Evolutionary conservation across 2,888 invertebrate species (phyloP), one percentile per base, ranked within the genome.

Genomic region (Psococerastis gibbosa): DNA sequence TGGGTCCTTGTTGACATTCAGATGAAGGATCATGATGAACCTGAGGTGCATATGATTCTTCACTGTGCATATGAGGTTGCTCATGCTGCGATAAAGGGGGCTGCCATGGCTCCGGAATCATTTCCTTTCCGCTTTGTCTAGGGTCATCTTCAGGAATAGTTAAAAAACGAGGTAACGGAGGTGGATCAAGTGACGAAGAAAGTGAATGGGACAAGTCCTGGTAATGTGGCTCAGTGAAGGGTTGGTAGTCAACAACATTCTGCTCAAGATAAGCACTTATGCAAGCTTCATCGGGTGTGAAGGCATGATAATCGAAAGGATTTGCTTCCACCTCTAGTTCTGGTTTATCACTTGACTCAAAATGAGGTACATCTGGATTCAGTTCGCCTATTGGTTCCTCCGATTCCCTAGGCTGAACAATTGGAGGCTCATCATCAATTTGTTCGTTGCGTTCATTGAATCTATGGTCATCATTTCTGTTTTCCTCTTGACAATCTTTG

Each of bases 81-180:
- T 38, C 38, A 13, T 38, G 27, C 11, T 27, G 27, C 27, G 8
- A 27, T 6, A 11, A 27, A 9, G 27, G 27, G 8, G 6, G 27
- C 8, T 27, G 11, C 6, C 11, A 11, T 6, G 6, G 6, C 27
- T 27, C 27, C 6, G 35, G 35, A 9, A 15, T 8, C 9, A 15
- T 8, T 15, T 16, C 18, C 13, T 15, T 17, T 9, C 8, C 8
- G 8, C 16, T 20, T 20, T 38, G 38, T 18, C 38, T 3, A 16
- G 6, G 38, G 20, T 38, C 38, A 18, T 38, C 20, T 38, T 38
- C 38, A 16, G 38, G 38, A 5, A 38, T 38, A 13, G 38, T 38
- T 15, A 38, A 20, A 20, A 38, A 38, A n/a, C 38, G 15, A 20
- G 38, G 38, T 3, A 38, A 20, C 5, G 38, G 5, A 5, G 38